Base-by-base conservation (phyloP, 2,797 vertebrate species). In the Centroberyx gerrardi region DNA sequence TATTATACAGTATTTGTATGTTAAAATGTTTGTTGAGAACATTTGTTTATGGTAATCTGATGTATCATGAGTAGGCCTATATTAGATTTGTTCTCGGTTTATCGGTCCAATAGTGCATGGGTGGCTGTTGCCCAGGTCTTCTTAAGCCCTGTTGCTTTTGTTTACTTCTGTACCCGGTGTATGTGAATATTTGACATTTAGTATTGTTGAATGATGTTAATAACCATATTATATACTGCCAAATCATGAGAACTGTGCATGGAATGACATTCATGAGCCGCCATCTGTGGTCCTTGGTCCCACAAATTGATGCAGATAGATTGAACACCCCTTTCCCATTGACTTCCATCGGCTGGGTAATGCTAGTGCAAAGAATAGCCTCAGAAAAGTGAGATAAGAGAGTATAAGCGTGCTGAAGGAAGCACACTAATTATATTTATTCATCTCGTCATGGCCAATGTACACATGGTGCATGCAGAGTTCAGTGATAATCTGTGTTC, bases 121-220 rank as follows among this genome's bases (percentile, higher is more conserved):
- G 88, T 87, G 81, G 83, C 74, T 81, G 76, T 87, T 85, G 75
- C 85, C 86, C 86, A 81, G 80, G 62, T 80, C 63, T 67, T 83
- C 79, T 63, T 38, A 63, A 74, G 48, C 68, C 68, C 62, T 74
- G 70, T 79, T 86, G 72, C 75, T 90, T 84, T 80, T 80, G 48
- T 90, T 82, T 80, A 70, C 76, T 81, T 88, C 74, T 76, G 80
- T 80, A 86, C 68, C 87, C 74, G 52, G 74, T 93, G 76, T 88
- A 81, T 88, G 80, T 92, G 69, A 90, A 78, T 87, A 90, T 90
- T 88, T 87, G 71, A 78, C 87, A 78, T 88, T 83, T 78, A 74
- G 71, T 90, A 84, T 85, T 84, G 79, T 79, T 82, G 18, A 76
- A 79, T 77, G 54, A 80, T 64, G 68, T 85, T 84, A 68, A 78